Evolutionary conservation across 1,140 invertebrate genomes (phyloP).

Genomic region (Bombus soroeensis): DNA sequence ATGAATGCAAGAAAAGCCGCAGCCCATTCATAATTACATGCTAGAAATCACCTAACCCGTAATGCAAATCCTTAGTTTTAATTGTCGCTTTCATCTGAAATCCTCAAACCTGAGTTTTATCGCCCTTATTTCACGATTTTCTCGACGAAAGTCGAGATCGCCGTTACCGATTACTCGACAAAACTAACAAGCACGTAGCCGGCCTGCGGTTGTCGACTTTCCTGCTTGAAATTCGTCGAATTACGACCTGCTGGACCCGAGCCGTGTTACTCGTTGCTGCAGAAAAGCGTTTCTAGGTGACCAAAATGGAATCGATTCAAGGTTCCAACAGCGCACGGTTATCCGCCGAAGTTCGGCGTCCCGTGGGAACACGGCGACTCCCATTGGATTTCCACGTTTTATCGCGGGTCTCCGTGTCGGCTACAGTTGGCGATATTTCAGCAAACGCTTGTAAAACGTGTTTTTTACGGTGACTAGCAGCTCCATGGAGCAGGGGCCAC

Average conservation of each 20-base stretch:
- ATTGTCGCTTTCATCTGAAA: not conserved
- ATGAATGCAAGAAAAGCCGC: too few species aligned
- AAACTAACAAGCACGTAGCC: not conserved
- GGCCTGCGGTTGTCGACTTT: not conserved
- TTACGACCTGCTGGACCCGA: not conserved
- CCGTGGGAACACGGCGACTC: not conserved
- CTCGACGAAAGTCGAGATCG: not conserved
- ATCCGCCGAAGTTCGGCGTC: not conserved
- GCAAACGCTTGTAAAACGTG: not conserved
- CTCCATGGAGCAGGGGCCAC: too few species aligned
- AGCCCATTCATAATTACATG: not conserved
- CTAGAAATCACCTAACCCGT: not conserved
- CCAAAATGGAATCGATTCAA: slow-evolving; percentile 21
- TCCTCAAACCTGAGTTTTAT: not conserved
- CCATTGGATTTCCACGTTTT: slow-evolving; percentile 27
- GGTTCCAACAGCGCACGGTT: slow-evolving; percentile 19
- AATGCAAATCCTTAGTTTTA: not conserved
- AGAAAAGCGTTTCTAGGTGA: slow-evolving; percentile 47
- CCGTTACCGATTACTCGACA: not conserved
- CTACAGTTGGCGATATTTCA: slow-evolving; percentile 25
- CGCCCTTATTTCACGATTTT: not conserved
- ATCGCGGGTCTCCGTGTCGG: not conserved
- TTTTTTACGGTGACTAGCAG: not conserved
- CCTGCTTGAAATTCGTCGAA: not conserved
- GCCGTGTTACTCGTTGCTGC: not conserved